Evolutionary conservation across 2,888 invertebrate genomes (phyloP).

Genomic region (Drosophila monieri): DNA sequence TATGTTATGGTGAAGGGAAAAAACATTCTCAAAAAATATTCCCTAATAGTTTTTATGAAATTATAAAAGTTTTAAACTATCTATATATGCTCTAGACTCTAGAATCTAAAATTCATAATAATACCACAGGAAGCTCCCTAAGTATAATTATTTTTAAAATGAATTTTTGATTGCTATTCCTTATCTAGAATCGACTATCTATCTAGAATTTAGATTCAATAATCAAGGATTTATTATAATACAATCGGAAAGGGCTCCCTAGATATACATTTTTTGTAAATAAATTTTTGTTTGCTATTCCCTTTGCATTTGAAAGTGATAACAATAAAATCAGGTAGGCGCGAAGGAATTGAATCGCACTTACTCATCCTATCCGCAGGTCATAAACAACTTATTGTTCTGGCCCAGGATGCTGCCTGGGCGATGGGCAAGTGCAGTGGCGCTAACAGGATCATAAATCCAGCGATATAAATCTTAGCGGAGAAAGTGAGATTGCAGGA

Average conservation of each 20-base stretch:
- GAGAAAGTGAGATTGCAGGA: conserved; percentile 4
- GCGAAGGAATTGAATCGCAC: conserved; percentile 45
- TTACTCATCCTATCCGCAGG: conserved; percentile 64
- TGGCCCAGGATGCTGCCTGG: conserved; percentile 46
- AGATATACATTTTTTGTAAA: neutral
- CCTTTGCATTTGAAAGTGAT: neutral
- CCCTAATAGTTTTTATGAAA: too few species aligned
- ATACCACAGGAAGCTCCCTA: too few species aligned
- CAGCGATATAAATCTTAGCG: conserved; percentile 71
- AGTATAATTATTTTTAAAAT: too few species aligned
- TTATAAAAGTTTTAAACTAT: too few species aligned
- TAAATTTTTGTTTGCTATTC: neutral
- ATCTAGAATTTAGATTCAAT: too few species aligned
- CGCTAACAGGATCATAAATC: conserved; percentile 81
- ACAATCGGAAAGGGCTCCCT: neutral
- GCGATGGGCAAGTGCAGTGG: conserved; percentile 74
- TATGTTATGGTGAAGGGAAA: neutral
- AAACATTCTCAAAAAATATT: neutral
- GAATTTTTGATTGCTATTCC: too few species aligned
- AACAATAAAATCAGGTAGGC: conserved; percentile 56
- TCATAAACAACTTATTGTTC: conserved; percentile 65
- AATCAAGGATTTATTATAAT: neutral
- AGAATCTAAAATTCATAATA: too few species aligned
- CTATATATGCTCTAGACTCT: too few species aligned
- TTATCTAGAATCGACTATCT: too few species aligned